Conservation (phyloP, 2,797 vertebrate genomes). For the Macropus fuliginosus region DNA sequence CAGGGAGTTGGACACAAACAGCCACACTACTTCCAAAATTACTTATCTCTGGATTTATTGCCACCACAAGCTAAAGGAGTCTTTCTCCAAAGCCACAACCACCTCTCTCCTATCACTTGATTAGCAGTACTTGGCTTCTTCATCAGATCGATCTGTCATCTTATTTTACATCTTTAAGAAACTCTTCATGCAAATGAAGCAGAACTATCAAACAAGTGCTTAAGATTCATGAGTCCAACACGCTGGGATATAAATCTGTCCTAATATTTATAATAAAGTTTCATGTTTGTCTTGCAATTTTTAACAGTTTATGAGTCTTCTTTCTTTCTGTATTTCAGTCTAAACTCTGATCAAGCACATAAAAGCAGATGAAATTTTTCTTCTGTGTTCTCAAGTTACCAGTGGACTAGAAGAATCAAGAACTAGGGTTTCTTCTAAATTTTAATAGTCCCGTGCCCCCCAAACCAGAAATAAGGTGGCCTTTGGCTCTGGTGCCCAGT, state of each 20-base stretch:
- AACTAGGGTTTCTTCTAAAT: constrained; percentile 49
- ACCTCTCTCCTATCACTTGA: constrained; percentile 10
- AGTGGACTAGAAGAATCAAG: constrained; percentile 17
- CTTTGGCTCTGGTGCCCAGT: constrained; percentile 39
- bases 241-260: constrained; percentile 32
- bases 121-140: constrained; percentile 25
- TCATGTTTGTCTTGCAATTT: constrained; percentile 44
- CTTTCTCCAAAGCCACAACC: constrained; percentile 43
- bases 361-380: constrained; percentile 35
- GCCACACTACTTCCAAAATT: not conserved
- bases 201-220: constrained; percentile 24
- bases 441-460: constrained; percentile 40
- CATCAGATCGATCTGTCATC: not conserved
- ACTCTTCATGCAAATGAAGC: constrained; percentile 13
- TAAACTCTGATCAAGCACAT: constrained; percentile 49
- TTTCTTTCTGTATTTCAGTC: constrained; percentile 50
- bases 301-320: constrained; percentile 27
- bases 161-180: not conserved
- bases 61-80: not conserved
- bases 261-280: not conserved
- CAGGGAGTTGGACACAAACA: not conserved
- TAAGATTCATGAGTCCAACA: not conserved
- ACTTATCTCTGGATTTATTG: not conserved
- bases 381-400: constrained; percentile 50
- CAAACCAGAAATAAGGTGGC: constrained; percentile 55